These are phyloP conservation scores for Empis livida DNA, from an alignment of 2,888 invertebrate genomes.

Conservation along the genomic window DNA sequence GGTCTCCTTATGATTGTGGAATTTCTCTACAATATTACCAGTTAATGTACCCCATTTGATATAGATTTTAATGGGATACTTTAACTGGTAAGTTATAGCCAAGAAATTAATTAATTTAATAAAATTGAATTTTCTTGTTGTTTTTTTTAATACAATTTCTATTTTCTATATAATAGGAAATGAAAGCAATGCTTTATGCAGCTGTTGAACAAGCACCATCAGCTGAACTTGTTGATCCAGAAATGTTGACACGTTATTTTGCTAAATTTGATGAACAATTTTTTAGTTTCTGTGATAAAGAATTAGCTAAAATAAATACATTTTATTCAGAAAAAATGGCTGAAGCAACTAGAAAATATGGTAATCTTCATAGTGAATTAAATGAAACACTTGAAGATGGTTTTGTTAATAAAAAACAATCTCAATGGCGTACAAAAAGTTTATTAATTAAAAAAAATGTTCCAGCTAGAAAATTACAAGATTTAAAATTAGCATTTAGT, in stretches of 20 bases:
- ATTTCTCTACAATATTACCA: too few species aligned
- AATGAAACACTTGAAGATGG: constrained; percentile 39
- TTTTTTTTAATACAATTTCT: too few species aligned
- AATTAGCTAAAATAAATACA: constrained; percentile 76
- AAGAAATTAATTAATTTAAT: too few species aligned
- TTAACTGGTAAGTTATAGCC: too few species aligned
- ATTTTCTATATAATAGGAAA: constrained; percentile 43
- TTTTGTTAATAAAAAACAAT: constrained; percentile 28
- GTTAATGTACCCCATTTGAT: too few species aligned
- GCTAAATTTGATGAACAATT: constrained; percentile 75
- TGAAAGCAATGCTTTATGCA: constrained; percentile 72
- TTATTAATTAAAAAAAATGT: constrained; percentile 36
- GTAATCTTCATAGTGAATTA: constrained; percentile 58
- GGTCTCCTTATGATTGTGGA: too few species aligned
- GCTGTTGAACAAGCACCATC: constrained; percentile 67
- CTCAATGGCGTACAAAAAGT: constrained; percentile 32
- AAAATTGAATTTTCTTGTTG: too few species aligned
- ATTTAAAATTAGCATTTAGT: constrained; percentile 76
- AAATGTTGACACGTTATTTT: constrained; percentile 56
- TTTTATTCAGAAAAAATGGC: constrained; percentile 85
- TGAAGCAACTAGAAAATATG: constrained; percentile 71
- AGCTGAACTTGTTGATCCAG: constrained; percentile 57
- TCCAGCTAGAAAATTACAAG: constrained; percentile 58
- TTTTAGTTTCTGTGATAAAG: constrained; percentile 72
- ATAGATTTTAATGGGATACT: too few species aligned